Evolutionary conservation across 1,140 invertebrate species (phyloP).

Genomic region (Mylabris phalerata): DNA sequence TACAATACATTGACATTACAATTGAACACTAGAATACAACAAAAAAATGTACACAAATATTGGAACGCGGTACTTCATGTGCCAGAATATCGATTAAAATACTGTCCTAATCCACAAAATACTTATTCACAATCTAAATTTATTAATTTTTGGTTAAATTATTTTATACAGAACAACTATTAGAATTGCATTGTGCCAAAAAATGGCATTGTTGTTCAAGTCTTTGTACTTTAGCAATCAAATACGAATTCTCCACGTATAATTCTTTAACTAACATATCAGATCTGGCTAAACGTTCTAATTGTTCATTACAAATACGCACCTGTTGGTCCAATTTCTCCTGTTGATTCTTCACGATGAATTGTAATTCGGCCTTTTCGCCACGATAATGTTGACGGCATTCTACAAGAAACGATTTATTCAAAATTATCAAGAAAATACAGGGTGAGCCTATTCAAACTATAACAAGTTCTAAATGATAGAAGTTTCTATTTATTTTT

Average conservation of each 20-base stretch:
- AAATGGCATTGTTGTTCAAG: slow-evolving; percentile 54
- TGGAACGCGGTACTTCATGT: too few species aligned
- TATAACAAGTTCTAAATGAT: neutral
- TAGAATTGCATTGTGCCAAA: slow-evolving; percentile 43
- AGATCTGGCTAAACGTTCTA: slow-evolving; percentile 58
- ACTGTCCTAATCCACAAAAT: neutral
- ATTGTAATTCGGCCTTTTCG: slow-evolving; percentile 53
- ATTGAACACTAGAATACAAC: too few species aligned
- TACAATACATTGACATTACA: neutral
- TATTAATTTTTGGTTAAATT: neutral
- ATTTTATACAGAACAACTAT: slow-evolving; percentile 44
- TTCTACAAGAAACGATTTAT: slow-evolving; percentile 41
- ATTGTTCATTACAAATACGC: slow-evolving; percentile 49
- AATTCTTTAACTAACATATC: slow-evolving; percentile 71
- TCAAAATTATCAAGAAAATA: neutral
- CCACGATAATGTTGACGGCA: slow-evolving; percentile 56
- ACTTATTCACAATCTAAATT: neutral
- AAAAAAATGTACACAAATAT: too few species aligned
- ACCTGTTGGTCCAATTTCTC: slow-evolving; percentile 59
- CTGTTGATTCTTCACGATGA: slow-evolving; percentile 51
- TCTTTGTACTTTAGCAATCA: slow-evolving; percentile 57
- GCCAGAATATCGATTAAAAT: too few species aligned
- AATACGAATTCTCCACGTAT: slow-evolving; percentile 71
- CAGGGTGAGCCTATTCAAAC: neutral
- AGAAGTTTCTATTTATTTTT: too few species aligned